These are phyloP conservation scores for Nemopilema nomurai DNA, from an alignment of 30 jellyfish, hydroid and myxozoan genomes.

Conservation along the genomic window DNA sequence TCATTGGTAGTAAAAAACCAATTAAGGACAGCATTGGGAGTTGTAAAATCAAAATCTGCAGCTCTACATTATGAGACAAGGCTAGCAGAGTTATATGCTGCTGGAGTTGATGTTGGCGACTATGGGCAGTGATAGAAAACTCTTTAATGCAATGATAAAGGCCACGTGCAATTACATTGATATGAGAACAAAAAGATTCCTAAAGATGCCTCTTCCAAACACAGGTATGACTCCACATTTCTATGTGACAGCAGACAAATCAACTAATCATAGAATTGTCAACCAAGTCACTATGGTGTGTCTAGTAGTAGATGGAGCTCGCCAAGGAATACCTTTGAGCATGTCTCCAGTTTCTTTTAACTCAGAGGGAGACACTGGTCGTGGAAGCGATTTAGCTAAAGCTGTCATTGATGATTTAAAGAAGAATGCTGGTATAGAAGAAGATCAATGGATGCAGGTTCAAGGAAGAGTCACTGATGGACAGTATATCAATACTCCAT, in stretches of 20 bases:
- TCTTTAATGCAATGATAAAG: constrained; percentile 11
- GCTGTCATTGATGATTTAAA: constrained; percentile 9
- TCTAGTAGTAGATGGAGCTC: constrained; percentile 12
- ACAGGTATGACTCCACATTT: constrained; percentile 62
- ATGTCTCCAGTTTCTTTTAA: not conserved
- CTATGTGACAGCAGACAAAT: constrained; percentile 50
- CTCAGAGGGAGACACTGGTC: constrained; percentile 41
- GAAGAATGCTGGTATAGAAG: not conserved
- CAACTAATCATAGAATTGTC: constrained; percentile 41
- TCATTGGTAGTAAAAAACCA: constrained; percentile 26
- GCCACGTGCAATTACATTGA: constrained; percentile 18
- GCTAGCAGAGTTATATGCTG: constrained; percentile 38
- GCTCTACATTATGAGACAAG: constrained; percentile 42
- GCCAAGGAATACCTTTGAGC: constrained; percentile 21
- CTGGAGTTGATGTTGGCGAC: constrained; percentile 51
- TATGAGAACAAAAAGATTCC: constrained; percentile 17
- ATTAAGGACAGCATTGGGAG: constrained; percentile 43
- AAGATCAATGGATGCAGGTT: constrained; percentile 14
- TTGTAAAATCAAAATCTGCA: constrained; percentile 31
- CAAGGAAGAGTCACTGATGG: constrained; percentile 45
- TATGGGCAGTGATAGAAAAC: constrained; percentile 27
- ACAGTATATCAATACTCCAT: constrained; percentile 12
- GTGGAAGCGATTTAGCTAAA: constrained; percentile 17
- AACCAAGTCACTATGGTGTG: constrained; percentile 34
- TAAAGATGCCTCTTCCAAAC: constrained; percentile 29